These are phyloP conservation scores for Euura lappo DNA, from an alignment of 1,140 invertebrate species.

Conservation along the genomic window DNA sequence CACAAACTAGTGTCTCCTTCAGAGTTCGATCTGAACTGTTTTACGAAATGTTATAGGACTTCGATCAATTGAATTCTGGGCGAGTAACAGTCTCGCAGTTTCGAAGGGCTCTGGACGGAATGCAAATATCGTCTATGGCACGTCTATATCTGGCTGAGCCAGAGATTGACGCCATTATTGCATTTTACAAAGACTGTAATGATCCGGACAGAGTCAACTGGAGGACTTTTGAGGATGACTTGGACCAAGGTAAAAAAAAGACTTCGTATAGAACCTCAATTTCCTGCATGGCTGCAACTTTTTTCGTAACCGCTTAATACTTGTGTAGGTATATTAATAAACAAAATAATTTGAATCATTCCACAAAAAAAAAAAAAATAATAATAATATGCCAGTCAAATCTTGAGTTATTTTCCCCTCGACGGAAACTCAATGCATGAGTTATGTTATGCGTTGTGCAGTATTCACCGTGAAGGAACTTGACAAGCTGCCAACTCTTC, in stretches of 20 bases:
- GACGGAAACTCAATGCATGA: not conserved
- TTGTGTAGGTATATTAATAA: no score
- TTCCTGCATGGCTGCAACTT: no score
- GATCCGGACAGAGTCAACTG: slow-evolving; percentile 69
- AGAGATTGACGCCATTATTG: slow-evolving; percentile 65
- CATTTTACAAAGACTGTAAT: slow-evolving; percentile 69
- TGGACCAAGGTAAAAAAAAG: slow-evolving; percentile 63
- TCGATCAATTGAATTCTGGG: slow-evolving; percentile 67
- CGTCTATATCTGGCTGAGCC: slow-evolving; percentile 60
- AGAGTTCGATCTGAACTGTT: slow-evolving; percentile 10
- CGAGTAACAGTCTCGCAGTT: slow-evolving; percentile 71
- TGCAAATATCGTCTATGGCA: slow-evolving; percentile 65
- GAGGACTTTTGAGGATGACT: slow-evolving; percentile 74
- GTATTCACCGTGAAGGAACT: slow-evolving; percentile 73
- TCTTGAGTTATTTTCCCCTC: no score
- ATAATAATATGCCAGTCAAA: no score
- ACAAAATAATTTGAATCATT: no score
- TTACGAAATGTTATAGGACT: slow-evolving; percentile 57
- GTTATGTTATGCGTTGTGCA: slow-evolving; percentile 33
- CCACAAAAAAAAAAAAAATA: no score
- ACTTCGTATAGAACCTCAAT: no score
- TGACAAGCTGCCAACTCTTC: slow-evolving; percentile 66
- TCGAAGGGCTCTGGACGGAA: slow-evolving; percentile 65
- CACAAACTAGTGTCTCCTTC: not conserved
- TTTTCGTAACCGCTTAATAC: no score